These are phyloP conservation scores for Nomada flava DNA, from an alignment of 2,888 invertebrate genomes.

Conservation along the genomic window DNA sequence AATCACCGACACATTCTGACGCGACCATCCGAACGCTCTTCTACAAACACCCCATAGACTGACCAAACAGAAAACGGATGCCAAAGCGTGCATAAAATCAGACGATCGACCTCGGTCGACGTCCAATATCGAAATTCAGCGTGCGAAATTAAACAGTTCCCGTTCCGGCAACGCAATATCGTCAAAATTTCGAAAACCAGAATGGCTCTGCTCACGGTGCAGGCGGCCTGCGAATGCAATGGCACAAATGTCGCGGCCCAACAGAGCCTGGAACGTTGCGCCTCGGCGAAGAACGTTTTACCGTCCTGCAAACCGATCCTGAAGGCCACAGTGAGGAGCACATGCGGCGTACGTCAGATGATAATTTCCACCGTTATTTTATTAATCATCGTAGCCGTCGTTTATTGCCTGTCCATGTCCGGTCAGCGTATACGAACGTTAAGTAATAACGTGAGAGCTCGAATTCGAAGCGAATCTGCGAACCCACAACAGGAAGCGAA, in stretches of 20 bases:
- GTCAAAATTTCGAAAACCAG: slow-evolving; percentile 58
- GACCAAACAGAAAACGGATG: background rate
- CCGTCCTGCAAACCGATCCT: slow-evolving; percentile 52
- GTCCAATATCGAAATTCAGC: slow-evolving; percentile 7
- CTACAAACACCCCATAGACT: background rate
- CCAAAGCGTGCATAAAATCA: slow-evolving; percentile 1
- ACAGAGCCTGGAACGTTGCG: slow-evolving; percentile 17
- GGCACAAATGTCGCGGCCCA: background rate
- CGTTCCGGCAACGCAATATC: slow-evolving; percentile 19
- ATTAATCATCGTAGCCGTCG: slow-evolving; percentile 35
- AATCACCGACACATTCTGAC: too few relatives aligned
- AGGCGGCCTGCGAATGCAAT: slow-evolving; percentile 51
- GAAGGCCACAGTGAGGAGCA: slow-evolving; percentile 35
- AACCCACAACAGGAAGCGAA: background rate
- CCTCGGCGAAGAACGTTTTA: slow-evolving; percentile 24
- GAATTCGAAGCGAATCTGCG: background rate
- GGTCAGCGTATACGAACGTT: background rate
- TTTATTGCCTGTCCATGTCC: slow-evolving; percentile 40
- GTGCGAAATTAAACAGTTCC: background rate
- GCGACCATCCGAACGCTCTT: background rate
- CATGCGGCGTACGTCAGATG: slow-evolving; percentile 50
- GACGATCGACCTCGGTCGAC: slow-evolving; percentile 37
- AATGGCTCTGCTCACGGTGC: slow-evolving; percentile 54
- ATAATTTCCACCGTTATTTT: slow-evolving; percentile 47
- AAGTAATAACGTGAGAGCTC: background rate